Evolutionary conservation across 2,113 vertebrate species (phyloP).

Genomic region (Nicator chloris): DNA sequence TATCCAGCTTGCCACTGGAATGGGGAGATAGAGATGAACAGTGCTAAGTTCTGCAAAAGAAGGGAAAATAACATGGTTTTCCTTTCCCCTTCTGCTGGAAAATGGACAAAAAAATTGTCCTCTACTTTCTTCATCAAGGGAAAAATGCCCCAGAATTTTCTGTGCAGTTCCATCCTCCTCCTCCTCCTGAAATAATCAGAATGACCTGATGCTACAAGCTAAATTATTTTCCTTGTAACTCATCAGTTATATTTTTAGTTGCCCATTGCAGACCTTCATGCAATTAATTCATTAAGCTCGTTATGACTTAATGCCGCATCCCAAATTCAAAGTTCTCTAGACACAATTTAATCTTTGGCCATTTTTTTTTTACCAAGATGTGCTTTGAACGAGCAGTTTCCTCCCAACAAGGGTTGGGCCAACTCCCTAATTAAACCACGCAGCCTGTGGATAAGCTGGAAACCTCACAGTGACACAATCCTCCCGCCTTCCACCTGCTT

Average conservation of each 20-base stretch:
- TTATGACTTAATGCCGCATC: constrained; percentile 19
- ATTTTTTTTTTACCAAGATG: constrained; percentile 9
- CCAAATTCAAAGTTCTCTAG: constrained; percentile 24
- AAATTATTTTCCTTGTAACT: constrained; percentile 11
- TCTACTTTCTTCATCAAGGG: neutral
- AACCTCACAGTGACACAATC: constrained; percentile 74
- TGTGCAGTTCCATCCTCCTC: neutral
- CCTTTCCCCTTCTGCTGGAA: neutral
- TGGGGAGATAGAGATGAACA: neutral
- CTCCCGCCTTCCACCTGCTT: constrained; percentile 77
- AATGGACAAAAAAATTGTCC: neutral
- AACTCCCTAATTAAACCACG: constrained; percentile 76
- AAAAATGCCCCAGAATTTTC: neutral
- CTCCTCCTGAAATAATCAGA: neutral
- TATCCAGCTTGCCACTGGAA: neutral
- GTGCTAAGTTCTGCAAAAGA: neutral
- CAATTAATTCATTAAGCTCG: constrained; percentile 47
- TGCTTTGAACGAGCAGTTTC: neutral
- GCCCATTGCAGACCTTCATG: neutral
- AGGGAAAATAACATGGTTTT: neutral
- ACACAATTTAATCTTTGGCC: neutral
- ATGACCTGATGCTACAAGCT: neutral
- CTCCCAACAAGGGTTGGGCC: constrained; percentile 57
- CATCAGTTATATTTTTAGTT: neutral
- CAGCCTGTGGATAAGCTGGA: constrained; percentile 73